These are phyloP conservation scores for Nerophis lumbriciformis DNA, from an alignment of 2,113 vertebrate genomes.

Conservation along the genomic window DNA sequence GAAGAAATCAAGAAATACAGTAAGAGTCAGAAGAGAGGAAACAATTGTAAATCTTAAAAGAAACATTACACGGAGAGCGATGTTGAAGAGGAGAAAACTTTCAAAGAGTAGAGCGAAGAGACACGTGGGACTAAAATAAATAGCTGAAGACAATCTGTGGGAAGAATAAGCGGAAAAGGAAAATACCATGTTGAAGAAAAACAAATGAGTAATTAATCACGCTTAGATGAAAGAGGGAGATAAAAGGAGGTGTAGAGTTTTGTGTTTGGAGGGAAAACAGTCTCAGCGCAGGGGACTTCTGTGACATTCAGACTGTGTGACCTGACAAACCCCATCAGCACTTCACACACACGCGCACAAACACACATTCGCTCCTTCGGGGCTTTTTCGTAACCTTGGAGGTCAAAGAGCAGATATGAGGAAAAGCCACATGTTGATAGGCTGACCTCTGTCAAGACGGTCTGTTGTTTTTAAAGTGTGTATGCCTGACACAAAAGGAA, in stretches of 20 bases:
- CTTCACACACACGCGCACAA: conserved; percentile 12
- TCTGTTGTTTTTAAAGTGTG: conserved; percentile 14
- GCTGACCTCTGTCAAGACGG: conserved; percentile 42
- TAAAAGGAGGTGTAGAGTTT: conserved; percentile 34
- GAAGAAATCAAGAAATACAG: neutral
- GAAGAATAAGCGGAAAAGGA: neutral
- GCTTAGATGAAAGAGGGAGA: conserved; percentile 45
- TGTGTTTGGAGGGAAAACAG: conserved; percentile 53
- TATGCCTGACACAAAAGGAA: conserved; percentile 21
- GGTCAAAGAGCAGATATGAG: conserved; percentile 47
- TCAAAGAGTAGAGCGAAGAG: neutral
- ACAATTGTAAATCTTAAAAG: conserved; percentile 3
- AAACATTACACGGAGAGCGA: neutral
- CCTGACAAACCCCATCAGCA: conserved; percentile 30
- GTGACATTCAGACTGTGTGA: conserved; percentile 18
- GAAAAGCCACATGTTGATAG: conserved; percentile 41
- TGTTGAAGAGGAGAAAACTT: neutral
- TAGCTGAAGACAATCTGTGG: neutral
- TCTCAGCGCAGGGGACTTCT: conserved; percentile 34
- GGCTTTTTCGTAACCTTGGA: conserved; percentile 33
- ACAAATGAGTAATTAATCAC: conserved; percentile 38
- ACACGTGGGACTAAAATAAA: neutral
- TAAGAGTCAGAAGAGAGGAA: conserved; percentile 7
- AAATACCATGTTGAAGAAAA: conserved; percentile 15
- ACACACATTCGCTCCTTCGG: conserved; percentile 14